Percentiles rank a stretch among this genome's conserved stretches.
Evolutionary conservation across 2,888 invertebrate genomes (phyloP).

Genomic region (Carabus problematicus): DNA sequence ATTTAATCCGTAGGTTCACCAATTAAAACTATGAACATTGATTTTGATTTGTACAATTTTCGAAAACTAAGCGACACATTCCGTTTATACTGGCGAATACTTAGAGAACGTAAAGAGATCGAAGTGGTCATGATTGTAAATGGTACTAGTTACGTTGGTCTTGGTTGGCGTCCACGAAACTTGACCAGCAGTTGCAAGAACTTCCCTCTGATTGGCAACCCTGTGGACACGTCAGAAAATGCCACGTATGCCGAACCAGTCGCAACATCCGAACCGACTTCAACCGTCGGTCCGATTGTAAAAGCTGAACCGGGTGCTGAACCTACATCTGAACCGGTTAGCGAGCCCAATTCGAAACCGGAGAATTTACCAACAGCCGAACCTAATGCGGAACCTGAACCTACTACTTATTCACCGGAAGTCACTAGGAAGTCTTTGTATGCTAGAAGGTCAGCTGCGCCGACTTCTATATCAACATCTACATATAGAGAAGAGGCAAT

Average conservation of each 20-base stretch:
- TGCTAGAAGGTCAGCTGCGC: constrained; percentile 54
- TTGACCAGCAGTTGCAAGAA: constrained; percentile 80
- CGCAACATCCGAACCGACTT: neutral
- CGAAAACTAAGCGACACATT: constrained; percentile 77
- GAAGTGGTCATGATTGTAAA: constrained; percentile 90
- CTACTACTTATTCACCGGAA: constrained; percentile 53
- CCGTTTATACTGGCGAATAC: constrained; percentile 83
- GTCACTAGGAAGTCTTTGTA: constrained; percentile 53
- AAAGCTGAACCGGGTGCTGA: constrained; percentile 47
- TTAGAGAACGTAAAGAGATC: constrained; percentile 83
- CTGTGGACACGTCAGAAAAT: constrained; percentile 33
- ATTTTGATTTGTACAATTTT: constrained; percentile 74
- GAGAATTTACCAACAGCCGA: constrained; percentile 57
- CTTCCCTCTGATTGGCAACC: constrained; percentile 71
- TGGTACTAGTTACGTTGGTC: constrained; percentile 83
- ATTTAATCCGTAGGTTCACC: constrained; percentile 69
- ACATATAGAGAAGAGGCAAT: constrained; percentile 68
- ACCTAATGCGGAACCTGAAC: constrained; percentile 54
- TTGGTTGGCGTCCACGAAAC: constrained; percentile 90
- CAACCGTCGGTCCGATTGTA: neutral
- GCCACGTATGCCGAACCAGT: neutral
- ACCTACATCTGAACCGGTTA: constrained; percentile 48
- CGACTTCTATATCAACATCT: constrained; percentile 46
- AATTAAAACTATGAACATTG: constrained; percentile 75
- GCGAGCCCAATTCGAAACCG: constrained; percentile 56